Evolutionary conservation across 2,113 vertebrate genomes (phyloP).

Genomic region (Phasianus colchicus): DNA sequence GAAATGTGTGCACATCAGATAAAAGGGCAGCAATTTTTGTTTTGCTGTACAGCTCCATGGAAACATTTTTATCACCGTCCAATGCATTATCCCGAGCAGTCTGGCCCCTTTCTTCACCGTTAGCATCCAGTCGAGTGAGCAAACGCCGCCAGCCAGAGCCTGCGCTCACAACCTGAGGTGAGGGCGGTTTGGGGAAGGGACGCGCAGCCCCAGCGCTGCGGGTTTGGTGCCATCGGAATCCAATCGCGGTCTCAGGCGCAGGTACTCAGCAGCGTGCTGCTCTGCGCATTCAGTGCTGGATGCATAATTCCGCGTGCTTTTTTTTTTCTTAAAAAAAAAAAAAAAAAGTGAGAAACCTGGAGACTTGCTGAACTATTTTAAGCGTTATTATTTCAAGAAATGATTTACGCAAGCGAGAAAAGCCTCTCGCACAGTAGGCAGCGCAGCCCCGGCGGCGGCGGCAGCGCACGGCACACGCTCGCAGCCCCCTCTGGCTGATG

Average conservation of each 20-base stretch:
- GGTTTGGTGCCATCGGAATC: not conserved
- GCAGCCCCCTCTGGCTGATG: conserved; percentile 69
- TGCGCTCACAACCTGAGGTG: not conserved
- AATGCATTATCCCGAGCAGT: conserved; percentile 40
- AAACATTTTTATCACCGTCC: conserved; percentile 59
- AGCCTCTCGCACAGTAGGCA: conserved; percentile 68
- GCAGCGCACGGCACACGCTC: conserved; percentile 43
- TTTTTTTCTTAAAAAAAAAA: not conserved
- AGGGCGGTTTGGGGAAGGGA: not conserved
- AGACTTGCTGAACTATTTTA: conserved; percentile 60
- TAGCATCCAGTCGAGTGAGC: not conserved
- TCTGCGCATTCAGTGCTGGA: not conserved
- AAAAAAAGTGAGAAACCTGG: conserved; percentile 30
- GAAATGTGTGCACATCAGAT: conserved; percentile 76
- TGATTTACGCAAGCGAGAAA: conserved; percentile 70
- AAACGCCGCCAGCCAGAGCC: not conserved
- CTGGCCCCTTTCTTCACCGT: conserved; percentile 6
- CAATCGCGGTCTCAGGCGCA: rapidly evolving
- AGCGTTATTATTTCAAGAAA: conserved; percentile 68
- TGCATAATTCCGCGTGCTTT: not conserved
- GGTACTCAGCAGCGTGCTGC: not conserved
- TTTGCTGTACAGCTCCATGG: conserved; percentile 55
- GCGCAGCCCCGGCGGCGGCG: conserved; percentile 11
- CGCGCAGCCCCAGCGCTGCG: rapidly evolving
- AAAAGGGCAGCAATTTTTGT: conserved; percentile 71